phyloP scores from a whole-genome alignment of 1,140 invertebrate species.

The Musca domestica region DNA sequence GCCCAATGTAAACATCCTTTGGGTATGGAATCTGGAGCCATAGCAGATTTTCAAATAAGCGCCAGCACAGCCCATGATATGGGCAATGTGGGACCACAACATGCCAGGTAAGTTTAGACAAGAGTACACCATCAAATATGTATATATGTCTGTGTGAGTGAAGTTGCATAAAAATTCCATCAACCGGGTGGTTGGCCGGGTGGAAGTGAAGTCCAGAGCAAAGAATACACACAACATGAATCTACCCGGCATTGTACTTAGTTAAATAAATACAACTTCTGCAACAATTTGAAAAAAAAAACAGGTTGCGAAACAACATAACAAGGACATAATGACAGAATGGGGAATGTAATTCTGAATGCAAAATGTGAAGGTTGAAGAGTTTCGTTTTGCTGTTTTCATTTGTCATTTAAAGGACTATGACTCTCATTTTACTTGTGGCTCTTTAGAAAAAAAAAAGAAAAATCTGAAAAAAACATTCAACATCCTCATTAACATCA shows the following conservation, averaged over 20 bases:
- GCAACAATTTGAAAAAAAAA: conserved; percentile 1
- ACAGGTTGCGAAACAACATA: neutral
- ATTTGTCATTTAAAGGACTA: too few relatives aligned
- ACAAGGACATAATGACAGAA: neutral
- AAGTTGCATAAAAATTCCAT: neutral
- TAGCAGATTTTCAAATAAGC: conserved; percentile 79
- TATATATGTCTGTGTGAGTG: neutral
- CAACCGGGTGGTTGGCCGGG: too few relatives aligned
- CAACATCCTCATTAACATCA: too few relatives aligned
- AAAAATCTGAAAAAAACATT: too few relatives aligned
- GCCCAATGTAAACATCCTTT: conserved; percentile 78
- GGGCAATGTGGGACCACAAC: conserved; percentile 86
- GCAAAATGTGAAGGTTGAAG: too few relatives aligned
- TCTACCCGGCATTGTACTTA: neutral
- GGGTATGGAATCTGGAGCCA: conserved; percentile 87
- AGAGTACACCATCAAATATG: neutral
- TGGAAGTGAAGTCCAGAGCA: neutral
- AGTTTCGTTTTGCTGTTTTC: too few relatives aligned
- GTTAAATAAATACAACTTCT: conserved; percentile 2
- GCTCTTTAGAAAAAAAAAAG: too few relatives aligned
- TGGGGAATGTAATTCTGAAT: neutral
- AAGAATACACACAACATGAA: neutral
- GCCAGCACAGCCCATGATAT: conserved; percentile 88
- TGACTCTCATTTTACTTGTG: too few relatives aligned
- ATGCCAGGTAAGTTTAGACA: conserved; percentile 71